phyloP scores from a whole-genome alignment of 2,113 vertebrate genomes.

The Sceloporus tristichus region DNA sequence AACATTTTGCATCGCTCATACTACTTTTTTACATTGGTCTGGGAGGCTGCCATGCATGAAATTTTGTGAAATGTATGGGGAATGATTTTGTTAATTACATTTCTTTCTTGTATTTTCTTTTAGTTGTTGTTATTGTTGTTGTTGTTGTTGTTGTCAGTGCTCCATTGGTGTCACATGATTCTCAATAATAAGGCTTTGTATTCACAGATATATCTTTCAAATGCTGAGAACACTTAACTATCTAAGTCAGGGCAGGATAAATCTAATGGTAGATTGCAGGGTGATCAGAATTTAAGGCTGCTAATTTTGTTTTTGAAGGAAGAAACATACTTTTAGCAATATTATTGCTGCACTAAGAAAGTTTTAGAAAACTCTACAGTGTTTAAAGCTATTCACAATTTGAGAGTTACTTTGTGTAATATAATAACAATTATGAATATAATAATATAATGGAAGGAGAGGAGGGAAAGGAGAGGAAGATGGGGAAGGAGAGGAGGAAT shows the following conservation, averaged over 20 bases:
- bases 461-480: no score
- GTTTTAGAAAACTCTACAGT: no score
- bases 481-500: no score
- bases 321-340: no score
- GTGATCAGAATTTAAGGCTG: background rate
- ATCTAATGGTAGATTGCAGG: background rate
- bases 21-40: background rate
- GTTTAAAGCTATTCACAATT: no score
- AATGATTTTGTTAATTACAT: background rate
- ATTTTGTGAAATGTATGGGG: background rate
- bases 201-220: background rate
- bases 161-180: background rate
- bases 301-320: no score
- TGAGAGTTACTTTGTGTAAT: no score
- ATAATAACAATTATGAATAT: no score
- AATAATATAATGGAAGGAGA: no score
- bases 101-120: background rate
- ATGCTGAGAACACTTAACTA: background rate
- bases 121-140: background rate
- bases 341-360: no score
- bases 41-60: background rate
- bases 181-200: background rate
- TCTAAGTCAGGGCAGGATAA: background rate
- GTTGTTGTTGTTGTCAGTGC: background rate
- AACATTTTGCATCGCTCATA: slow-evolving; percentile 23